Percentiles rank a stretch among this genome's conserved stretches.
These are phyloP conservation scores for Eulemur albifrons DNA, from an alignment of 2,797 vertebrate genomes.

Conservation along the genomic window DNA sequence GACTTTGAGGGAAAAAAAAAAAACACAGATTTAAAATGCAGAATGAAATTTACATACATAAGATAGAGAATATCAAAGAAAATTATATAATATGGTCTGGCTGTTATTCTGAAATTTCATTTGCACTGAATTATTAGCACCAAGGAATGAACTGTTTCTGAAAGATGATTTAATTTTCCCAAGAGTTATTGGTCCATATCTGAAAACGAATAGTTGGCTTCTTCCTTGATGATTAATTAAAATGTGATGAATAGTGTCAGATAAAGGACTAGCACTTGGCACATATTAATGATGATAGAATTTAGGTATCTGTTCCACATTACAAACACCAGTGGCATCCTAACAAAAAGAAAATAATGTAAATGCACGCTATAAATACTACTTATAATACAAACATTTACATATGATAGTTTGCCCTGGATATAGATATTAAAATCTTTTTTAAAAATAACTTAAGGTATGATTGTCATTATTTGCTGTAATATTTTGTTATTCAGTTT, in stretches of 20 bases:
- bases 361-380: constrained; percentile 32
- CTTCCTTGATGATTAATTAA: constrained; percentile 82
- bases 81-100: constrained; percentile 73
- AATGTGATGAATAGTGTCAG: constrained; percentile 78
- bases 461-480: background rate
- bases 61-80: constrained; percentile 69
- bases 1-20: constrained; percentile 45
- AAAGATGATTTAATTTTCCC: constrained; percentile 84
- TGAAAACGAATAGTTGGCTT: constrained; percentile 77
- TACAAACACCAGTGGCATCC: constrained; percentile 54
- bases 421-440: background rate
- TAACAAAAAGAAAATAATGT: constrained; percentile 51
- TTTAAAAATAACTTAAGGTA: background rate
- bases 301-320: constrained; percentile 55
- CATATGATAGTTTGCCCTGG: background rate
- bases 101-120: constrained; percentile 80
- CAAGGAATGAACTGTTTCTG: constrained; percentile 82
- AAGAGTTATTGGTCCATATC: constrained; percentile 78
- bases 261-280: constrained; percentile 73
- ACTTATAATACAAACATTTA: constrained; percentile 64
- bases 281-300: constrained; percentile 76
- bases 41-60: constrained; percentile 60
- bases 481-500: background rate
- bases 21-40: constrained; percentile 68
- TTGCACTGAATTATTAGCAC: constrained; percentile 83